Conservation (phyloP, 1,140 invertebrate genomes). For the Marisa cornuarietis region DNA sequence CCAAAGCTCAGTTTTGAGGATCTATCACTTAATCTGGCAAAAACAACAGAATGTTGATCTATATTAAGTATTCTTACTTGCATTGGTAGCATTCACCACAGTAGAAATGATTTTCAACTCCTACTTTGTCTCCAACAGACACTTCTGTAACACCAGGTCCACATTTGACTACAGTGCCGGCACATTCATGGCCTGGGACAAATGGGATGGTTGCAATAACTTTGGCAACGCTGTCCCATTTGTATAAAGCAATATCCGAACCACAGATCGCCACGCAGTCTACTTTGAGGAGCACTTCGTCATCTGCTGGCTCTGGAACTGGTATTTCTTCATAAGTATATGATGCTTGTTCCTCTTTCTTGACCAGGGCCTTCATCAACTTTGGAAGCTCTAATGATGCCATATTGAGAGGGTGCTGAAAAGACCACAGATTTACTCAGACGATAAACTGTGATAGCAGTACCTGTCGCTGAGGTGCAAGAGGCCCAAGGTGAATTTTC, state of each 20-base stretch:
- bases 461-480: too few species aligned
- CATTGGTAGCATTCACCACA: slow-evolving; percentile 60
- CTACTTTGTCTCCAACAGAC: slow-evolving; percentile 47
- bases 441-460: too few species aligned
- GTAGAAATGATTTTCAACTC: slow-evolving; percentile 61
- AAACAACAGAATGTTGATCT: too few species aligned
- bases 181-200: slow-evolving; percentile 59
- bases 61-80: slow-evolving; percentile 5
- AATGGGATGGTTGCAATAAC: slow-evolving; percentile 59
- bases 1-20: too few species aligned
- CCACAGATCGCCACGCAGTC: slow-evolving; percentile 58
- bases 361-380: slow-evolving; percentile 57
- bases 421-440: not conserved
- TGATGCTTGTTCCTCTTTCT: slow-evolving; percentile 48
- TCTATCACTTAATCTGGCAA: too few species aligned
- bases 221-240: slow-evolving; percentile 55
- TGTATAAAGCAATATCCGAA: slow-evolving; percentile 58
- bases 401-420: slow-evolving; percentile 31
- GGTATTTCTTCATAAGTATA: slow-evolving; percentile 50
- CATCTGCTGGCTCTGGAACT: slow-evolving; percentile 52
- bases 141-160: slow-evolving; percentile 47
- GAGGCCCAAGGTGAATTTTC: too few species aligned
- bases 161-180: slow-evolving; percentile 59
- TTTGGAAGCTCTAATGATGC: slow-evolving; percentile 38
- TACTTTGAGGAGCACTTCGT: slow-evolving; percentile 56